These are phyloP conservation scores for Ondatra zibethicus DNA, from an alignment of 2,113 vertebrate genomes.

Conservation along the genomic window DNA sequence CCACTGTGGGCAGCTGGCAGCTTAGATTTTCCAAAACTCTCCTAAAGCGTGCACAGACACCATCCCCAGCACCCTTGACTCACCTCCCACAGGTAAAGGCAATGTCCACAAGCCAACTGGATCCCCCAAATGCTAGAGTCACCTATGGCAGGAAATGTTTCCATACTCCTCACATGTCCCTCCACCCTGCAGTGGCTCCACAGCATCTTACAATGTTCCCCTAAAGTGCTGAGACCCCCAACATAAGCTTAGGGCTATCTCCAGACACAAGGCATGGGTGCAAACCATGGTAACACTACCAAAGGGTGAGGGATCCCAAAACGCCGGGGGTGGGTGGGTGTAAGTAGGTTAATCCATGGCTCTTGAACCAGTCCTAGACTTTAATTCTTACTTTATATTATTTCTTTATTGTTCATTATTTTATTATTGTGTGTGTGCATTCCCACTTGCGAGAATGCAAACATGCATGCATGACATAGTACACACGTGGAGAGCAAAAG, in stretches of 20 bases:
- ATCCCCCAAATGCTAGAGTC: background rate
- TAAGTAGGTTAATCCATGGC: background rate
- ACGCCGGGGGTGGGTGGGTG: background rate
- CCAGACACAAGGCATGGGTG: background rate
- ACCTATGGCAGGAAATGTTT: background rate
- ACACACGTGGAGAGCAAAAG: no score
- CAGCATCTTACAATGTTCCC: background rate
- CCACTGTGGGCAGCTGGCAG: background rate
- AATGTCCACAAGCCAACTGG: background rate
- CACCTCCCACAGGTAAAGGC: background rate
- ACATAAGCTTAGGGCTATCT: background rate
- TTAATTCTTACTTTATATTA: background rate
- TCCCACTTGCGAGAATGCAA: background rate
- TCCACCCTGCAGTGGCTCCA: background rate
- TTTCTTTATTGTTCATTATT: background rate
- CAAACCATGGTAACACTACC: background rate
- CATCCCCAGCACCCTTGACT: background rate
- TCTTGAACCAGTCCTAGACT: background rate
- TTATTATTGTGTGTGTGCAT: background rate
- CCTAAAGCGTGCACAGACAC: background rate
- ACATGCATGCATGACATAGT: background rate
- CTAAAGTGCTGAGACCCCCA: background rate
- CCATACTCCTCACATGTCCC: background rate
- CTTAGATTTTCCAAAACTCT: background rate
- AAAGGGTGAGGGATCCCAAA: background rate